These are phyloP conservation scores for Sabatieria punctata DNA, from an alignment of 2,888 invertebrate species.

Conservation along the genomic window DNA sequence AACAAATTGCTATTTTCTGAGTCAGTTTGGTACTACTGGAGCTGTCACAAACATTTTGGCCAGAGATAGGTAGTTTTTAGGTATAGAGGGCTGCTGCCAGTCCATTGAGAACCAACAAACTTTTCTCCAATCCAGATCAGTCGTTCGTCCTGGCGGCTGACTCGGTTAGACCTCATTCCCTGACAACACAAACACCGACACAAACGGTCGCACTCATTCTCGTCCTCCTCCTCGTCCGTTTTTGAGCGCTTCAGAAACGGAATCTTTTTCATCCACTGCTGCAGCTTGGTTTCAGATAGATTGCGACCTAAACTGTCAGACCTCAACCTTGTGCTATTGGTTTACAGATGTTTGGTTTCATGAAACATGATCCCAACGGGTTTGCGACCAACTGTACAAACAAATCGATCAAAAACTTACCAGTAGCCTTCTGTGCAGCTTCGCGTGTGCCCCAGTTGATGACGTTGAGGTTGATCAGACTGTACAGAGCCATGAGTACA, in stretches of 20 bases:
- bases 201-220: conserved; percentile 8
- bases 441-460: conserved; percentile 89
- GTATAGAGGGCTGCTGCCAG: no score
- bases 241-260: background rate
- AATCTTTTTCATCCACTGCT: conserved; percentile 17
- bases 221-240: background rate
- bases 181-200: conserved; percentile 10
- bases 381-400: background rate
- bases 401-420: conserved; percentile 10
- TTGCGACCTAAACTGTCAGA: no score
- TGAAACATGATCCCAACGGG: background rate
- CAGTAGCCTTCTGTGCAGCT: conserved; percentile 37
- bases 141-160: conserved; percentile 2
- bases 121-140: conserved; percentile 8
- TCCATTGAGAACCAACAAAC: no score
- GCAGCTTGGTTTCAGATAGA: conserved; percentile 23
- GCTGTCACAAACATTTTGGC: no score
- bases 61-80: no score
- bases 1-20: no score
- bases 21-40: no score
- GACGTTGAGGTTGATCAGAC: conserved; percentile 76
- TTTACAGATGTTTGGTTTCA: no score
- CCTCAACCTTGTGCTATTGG: no score
- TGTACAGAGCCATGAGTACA: conserved; percentile 72
- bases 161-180: background rate